Evolutionary conservation across 2,888 invertebrate species (phyloP), one percentile per base, ranked within the genome.

Genomic region (Microplitis deprimator): DNA sequence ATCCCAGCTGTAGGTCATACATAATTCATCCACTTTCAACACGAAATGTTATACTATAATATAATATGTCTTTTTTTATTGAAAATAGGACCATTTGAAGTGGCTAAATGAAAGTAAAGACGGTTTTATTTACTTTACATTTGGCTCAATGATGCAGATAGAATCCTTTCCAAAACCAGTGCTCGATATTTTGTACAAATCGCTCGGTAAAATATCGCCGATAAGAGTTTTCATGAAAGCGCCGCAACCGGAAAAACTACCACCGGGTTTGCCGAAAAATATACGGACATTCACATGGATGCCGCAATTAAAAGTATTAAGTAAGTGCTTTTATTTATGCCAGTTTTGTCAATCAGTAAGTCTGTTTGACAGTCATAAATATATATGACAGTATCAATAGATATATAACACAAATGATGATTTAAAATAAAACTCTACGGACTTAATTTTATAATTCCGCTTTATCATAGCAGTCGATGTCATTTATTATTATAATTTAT

Each of bases 111-210:
- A 84, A 6, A 86, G 89, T 68, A 84, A 80, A 20, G 69, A 85
- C 3, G 90, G 90, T 0, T 85, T 89, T 13, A 62, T 90, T 1
- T 89, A 89, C 76, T 86, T 90, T 20, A 82, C 86, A n/a, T 86
- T 90, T 8, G 90, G 90, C 0, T 88, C 89, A 0, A 84, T 89
- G 84, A 72, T 90, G 0, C 83, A 78, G 65, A 84, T 89, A 16
- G 89, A 89, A 76, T 77, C 83, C 0, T 85, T 88, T 75, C 86
- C 88, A 0, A 20, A 41, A 3, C 75, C 85, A 1, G 62, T 77
- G 0, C 3, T 89, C 0, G 72, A 80, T 0, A 79, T 83, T n/a
- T 83, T 89, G 39, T 87, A 86, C 72, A 77, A 81, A 17, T 83
- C 86, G 0, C 72, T 89, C n/a, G 80, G 70, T 61, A 86, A 85